Evolutionary conservation across 1,140 invertebrate species (phyloP).

Genomic region (Dinoponera quadriceps): DNA sequence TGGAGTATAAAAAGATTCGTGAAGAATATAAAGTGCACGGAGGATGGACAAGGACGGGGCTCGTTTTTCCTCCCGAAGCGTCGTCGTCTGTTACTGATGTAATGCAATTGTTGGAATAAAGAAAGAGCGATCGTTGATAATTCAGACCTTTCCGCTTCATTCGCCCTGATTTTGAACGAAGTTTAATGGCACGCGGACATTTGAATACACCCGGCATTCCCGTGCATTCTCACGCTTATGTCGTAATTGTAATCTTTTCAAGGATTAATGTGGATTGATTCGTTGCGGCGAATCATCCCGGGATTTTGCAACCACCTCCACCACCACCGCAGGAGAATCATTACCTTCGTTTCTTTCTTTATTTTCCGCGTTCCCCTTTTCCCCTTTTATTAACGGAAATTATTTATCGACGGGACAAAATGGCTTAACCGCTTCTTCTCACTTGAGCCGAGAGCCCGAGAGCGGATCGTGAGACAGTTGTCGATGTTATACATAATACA

Average conservation of each 20-base stretch:
- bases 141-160: constrained; percentile 14
- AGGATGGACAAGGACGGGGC: constrained; percentile 42
- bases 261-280: constrained; percentile 51
- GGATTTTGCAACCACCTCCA: constrained; percentile 26
- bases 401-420: constrained; percentile 42
- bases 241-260: constrained; percentile 36
- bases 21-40: constrained; percentile 30
- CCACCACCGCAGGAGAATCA: constrained; percentile 5
- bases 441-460: constrained; percentile 12
- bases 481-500: constrained; percentile 56
- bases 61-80: constrained; percentile 27
- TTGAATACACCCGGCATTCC: neutral
- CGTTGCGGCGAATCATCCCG: constrained; percentile 30
- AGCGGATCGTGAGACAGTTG: constrained; percentile 52
- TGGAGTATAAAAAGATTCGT: constrained; percentile 21
- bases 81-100: constrained; percentile 15
- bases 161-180: constrained; percentile 44
- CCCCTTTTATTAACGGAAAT: constrained; percentile 36
- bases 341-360: neutral
- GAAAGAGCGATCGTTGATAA: constrained; percentile 24
- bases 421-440: constrained; percentile 50
- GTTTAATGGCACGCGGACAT: constrained; percentile 21
- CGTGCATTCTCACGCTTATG: constrained; percentile 40
- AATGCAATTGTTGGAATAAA: constrained; percentile 40
- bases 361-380: neutral